Evolutionary conservation across 2,888 invertebrate species (phyloP), one percentile per base, ranked within the genome.

Genomic region (Hydrotaea diabolus): DNA sequence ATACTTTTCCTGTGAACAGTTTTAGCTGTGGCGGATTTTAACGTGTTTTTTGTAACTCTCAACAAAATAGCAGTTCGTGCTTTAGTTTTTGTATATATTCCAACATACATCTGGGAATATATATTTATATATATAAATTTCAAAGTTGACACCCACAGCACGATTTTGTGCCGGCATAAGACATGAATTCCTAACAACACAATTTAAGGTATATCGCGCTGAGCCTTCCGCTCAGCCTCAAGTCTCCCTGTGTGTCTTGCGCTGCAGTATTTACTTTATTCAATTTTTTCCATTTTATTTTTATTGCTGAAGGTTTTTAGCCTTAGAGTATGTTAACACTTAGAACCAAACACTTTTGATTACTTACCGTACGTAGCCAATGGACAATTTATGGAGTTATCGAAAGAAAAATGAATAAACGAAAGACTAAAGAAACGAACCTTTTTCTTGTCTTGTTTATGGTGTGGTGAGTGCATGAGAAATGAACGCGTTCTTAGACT

Each of bases 71-170:
- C 23, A 64, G 31, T 66, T 83, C 83, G 79, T 83, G 79, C 76
- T 73, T 66, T 57, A 8, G n/a, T n/a, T n/a, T 23, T 4, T 0
- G n/a, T 57, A 15, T 57, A 57, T 21, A 53, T 53, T 4, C 53
- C 8, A 13, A 19, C 15, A 49, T 59, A 66, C 19, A 17, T 66
- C 2, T 26, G 11, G 5, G 17, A 19, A 21, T 23, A 2, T 53
- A 53, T 53, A 53, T 21, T 2, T 57, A 8, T 57, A 13, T 62
- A 62, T 36, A 13, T 75, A 19, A 9, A 36, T 49, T 76, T 79
- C 73, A 31, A 39, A 82, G 69, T 77, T 85, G 85, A 85, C 85
- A 85, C 85, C 85, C 81, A 85, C 81, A 66, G 76, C 78, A 79
- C 81, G 79, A 79, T 69, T 79, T 78, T 76, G 64, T 81, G 66